Evolutionary conservation across 2,113 vertebrate species (phyloP).

Genomic region (Cichladusa arquata): DNA sequence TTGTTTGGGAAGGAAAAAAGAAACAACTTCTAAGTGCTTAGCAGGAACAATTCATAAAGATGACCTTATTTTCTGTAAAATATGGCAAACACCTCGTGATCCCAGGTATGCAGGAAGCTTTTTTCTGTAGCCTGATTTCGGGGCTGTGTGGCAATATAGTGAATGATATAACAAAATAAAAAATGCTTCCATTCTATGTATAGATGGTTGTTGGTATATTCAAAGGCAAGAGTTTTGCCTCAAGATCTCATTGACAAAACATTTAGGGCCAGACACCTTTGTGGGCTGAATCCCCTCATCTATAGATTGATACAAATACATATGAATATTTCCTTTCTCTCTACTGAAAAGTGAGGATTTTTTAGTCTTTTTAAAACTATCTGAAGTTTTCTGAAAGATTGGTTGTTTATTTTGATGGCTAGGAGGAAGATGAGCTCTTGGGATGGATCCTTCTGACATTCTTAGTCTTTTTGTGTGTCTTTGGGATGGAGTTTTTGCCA

Average conservation of each 20-base stretch:
- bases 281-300: background rate
- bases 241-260: background rate
- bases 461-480: background rate
- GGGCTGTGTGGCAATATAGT: background rate
- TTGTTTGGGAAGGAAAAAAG: background rate
- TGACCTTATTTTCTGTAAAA: slow-evolving; percentile 15
- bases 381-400: background rate
- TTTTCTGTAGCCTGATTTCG: background rate
- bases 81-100: background rate
- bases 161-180: background rate
- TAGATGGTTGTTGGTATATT: background rate
- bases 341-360: background rate
- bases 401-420: background rate
- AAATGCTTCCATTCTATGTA: slow-evolving; percentile 48
- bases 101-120: background rate
- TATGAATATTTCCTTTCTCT: background rate
- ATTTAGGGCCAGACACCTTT: background rate
- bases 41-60: slow-evolving; percentile 11
- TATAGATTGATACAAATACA: background rate
- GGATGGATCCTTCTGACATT: background rate
- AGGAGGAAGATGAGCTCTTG: background rate
- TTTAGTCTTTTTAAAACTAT: background rate
- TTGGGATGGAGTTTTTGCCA: background rate
- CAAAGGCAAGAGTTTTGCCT: background rate
- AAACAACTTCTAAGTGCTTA: background rate